Percentiles rank a stretch among this genome's conserved stretches.
These are phyloP conservation scores for Amaurobius ferox DNA, from an alignment of 2,888 invertebrate species.

Conservation along the genomic window DNA sequence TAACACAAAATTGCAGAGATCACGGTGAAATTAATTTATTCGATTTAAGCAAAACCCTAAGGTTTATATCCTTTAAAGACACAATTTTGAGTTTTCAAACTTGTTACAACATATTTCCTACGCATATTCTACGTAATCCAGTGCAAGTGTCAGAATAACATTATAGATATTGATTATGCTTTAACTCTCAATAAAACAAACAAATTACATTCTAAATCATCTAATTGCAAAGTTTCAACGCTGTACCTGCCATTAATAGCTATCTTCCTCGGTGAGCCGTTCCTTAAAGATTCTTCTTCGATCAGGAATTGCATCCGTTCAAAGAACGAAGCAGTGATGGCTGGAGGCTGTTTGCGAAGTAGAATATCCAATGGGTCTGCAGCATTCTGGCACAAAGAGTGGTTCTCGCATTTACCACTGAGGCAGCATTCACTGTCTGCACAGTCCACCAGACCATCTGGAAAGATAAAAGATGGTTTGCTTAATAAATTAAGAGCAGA, in stretches of 20 bases:
- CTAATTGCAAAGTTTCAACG: constrained; percentile 22
- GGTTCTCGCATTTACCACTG: constrained; percentile 89
- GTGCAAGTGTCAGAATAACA: too few species aligned
- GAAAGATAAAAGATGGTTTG: neutral
- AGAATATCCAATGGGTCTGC: constrained; percentile 98
- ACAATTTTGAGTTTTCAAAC: too few species aligned
- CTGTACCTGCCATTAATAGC: constrained; percentile 98
- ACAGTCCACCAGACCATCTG: constrained; percentile 99
- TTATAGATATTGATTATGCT: too few species aligned
- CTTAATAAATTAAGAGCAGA: too few species aligned
- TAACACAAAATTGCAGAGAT: too few species aligned
- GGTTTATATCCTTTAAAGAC: too few species aligned
- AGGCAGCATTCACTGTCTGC: constrained; percentile 99
- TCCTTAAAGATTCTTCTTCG: constrained; percentile 98
- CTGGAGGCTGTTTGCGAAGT: constrained; percentile 95
- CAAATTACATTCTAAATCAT: neutral
- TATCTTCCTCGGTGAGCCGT: constrained; percentile 93
- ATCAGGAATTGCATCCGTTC: constrained; percentile 98
- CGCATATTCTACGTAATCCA: too few species aligned
- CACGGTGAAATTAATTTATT: too few species aligned
- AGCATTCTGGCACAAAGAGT: constrained; percentile 96
- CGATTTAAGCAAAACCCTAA: too few species aligned
- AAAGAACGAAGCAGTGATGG: constrained; percentile 97
- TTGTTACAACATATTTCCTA: too few species aligned
- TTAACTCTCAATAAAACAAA: too few species aligned